Base-by-base conservation (phyloP, 2,888 invertebrate genomes). In the Ophion costatus region DNA sequence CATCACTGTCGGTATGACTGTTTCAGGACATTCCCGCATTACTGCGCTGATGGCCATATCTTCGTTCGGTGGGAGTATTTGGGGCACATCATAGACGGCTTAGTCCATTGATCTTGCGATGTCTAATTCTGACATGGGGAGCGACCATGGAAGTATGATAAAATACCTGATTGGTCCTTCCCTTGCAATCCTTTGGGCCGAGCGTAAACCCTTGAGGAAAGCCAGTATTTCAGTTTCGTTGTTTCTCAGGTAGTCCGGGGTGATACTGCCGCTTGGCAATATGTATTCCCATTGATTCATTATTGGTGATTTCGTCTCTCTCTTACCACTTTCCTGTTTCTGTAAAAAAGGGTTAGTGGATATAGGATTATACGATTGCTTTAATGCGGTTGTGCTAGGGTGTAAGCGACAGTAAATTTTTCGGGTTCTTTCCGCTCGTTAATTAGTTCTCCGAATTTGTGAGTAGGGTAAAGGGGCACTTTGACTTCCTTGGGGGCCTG, bases 351-450 rank as follows among this genome's bases (percentile, higher is more conserved):
- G 9, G 33, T 33, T 17, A n/a, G 42, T 42, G 33, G 22, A 1
- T n/a, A 5, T 17, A 10, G 17, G 20, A 17, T 38, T 10, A n/a
- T 10, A 42, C n/a, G n/a, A 2, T 29, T 17, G 9, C 6, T 0
- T 24, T 69, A 69, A 14, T 63, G 9, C 45, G 74, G 63, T 63
- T 42, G 63, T 11, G 74, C 74, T 17, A 63, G n/a, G 17, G 74
- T 63, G 20, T 63, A 74, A 2, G 74, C 74, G 5, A 74, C 74
- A 11, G 74, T 45, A 45, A 42, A 9, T 24, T 42, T 45, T 24
- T 63, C 63, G 61, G 33, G 14, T 0, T 63, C 74, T 24, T 22
- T 22, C 1, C 14, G 17, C 1, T 3, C 14, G 17, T 29, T 24
- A 45, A 22, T 4, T 11, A 42, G 11, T 42, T 42, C 22, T 17